A percentile compares a stretch with the other conserved stretches of the same genome.
Evolutionary conservation across 2,113 vertebrate species (phyloP).

Genomic region (Genyomyrus donnyi): DNA sequence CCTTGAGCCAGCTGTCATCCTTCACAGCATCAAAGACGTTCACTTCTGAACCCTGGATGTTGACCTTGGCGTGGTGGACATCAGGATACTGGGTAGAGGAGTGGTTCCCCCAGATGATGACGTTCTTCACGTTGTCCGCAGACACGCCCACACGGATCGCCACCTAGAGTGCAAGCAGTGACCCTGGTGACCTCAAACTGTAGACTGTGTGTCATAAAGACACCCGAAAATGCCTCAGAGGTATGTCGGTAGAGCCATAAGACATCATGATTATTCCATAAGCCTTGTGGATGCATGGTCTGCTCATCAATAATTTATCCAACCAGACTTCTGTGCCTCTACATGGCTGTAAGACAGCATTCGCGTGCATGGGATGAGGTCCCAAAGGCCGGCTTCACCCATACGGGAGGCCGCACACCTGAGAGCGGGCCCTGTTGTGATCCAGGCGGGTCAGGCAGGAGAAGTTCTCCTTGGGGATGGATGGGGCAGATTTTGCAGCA

Average conservation of each 20-base stretch:
- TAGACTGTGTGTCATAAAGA: neutral
- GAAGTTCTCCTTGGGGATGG: constrained; percentile 84
- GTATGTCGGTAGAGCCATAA: neutral
- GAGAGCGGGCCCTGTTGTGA: constrained; percentile 78
- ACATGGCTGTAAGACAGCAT: neutral
- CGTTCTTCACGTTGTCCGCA: constrained; percentile 71
- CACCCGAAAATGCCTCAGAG: neutral
- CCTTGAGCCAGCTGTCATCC: constrained; percentile 79
- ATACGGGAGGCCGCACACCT: constrained; percentile 51
- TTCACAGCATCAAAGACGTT: constrained; percentile 74
- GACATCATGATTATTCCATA: neutral
- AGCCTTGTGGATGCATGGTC: neutral
- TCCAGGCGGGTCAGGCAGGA: constrained; percentile 80
- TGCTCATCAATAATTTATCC: neutral
- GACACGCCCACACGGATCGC: constrained; percentile 68
- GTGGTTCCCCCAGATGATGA: constrained; percentile 86
- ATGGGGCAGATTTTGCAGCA: constrained; percentile 74
- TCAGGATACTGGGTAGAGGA: constrained; percentile 84
- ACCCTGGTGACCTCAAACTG: neutral
- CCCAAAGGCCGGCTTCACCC: no score
- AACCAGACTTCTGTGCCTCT: neutral
- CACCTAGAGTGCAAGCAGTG: constrained; percentile 53
- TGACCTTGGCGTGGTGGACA: constrained; percentile 70
- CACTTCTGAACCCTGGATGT: constrained; percentile 65
- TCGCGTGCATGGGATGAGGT: neutral